Conservation (phyloP, 2,888 invertebrate species). For the Rhamphomyia laevipes region DNA sequence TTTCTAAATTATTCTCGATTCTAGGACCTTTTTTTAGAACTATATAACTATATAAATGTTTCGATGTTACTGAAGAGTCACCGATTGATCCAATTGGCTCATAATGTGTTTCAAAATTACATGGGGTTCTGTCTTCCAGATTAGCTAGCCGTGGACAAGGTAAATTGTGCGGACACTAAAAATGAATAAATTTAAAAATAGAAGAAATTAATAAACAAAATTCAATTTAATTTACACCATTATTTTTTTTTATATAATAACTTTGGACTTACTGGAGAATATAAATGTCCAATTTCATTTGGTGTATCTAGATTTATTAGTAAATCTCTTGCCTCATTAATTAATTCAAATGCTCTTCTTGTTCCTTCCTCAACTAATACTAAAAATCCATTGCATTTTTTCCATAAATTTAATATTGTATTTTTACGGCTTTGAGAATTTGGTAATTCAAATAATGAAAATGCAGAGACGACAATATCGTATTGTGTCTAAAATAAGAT, state of each 20-base stretch:
- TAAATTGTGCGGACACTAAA: slow-evolving; percentile 70
- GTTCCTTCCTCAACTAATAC: slow-evolving; percentile 77
- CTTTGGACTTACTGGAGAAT: slow-evolving; percentile 53
- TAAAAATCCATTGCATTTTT: slow-evolving; percentile 69
- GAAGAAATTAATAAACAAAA: slow-evolving; percentile 6
- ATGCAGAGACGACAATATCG: slow-evolving; percentile 71
- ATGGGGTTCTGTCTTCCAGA: slow-evolving; percentile 50
- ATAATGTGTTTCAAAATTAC: slow-evolving; percentile 62
- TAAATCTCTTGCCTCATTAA: slow-evolving; percentile 77
- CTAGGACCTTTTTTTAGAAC: slow-evolving; percentile 64
- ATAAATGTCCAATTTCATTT: slow-evolving; percentile 45
- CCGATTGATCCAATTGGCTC: slow-evolving; percentile 42
- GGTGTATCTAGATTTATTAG: slow-evolving; percentile 44
- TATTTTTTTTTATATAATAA: not conserved
- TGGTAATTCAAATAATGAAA: slow-evolving; percentile 69
- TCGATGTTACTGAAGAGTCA: slow-evolving; percentile 29
- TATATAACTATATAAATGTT: slow-evolving; percentile 64
- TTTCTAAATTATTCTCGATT: slow-evolving; percentile 35
- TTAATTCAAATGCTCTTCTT: slow-evolving; percentile 63
- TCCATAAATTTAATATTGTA: slow-evolving; percentile 68
- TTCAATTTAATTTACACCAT: not conserved
- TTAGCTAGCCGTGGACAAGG: slow-evolving; percentile 56
- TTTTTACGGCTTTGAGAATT: slow-evolving; percentile 52
- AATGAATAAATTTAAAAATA: slow-evolving; percentile 15
- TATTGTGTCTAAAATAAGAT: slow-evolving; percentile 43